Evolutionary conservation across 1,140 invertebrate genomes (phyloP), one percentile per base, ranked within the genome.

Genomic region (Drosophila prosaltans): DNA sequence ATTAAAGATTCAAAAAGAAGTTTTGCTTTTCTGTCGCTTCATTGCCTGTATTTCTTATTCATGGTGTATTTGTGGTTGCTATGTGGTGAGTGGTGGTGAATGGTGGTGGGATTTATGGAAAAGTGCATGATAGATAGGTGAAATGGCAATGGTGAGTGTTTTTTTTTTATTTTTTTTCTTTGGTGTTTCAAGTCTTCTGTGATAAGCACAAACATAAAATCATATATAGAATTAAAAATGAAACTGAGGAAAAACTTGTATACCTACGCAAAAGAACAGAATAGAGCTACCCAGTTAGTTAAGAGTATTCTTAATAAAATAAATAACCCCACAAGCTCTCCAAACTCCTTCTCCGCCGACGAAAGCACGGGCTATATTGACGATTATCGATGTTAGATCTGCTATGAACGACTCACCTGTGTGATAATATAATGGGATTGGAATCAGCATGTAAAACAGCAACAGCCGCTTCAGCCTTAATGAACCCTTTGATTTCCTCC

Each of bases 401-500:
- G 85, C 64, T 57, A 59, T 59, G 65, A 80, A 90, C 80, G 80
- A 74, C 81, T 93, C 93, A 96, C 96, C 96, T 96, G 92, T 97
- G 95, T n/a, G 96, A 97, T 69, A 96, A 93, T 75, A 95, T 95
- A 80, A 96, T 96, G 85, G 94, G 96, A 93, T 96, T 96, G 71
- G 96, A 96, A 88, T 98, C 97, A 9, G 96, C 95, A 91, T 98
- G 97, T 11, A 98, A 93, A 3, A 99, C 97, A 64, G 95, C 95
- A 8, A 99, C 96, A 28, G 97, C 95, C 65, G 96, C 96, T 92
- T 99, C 98, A 30, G 97, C 97, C 92, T 97, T 97, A 66, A 99
- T 96, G 93, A 99, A 99, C 32, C 97, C 96, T 92, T 97, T 97
- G 72, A 99, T 98, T 93, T 99, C 98, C 77, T 97, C 97, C 40